Percentiles rank a stretch among this genome's conserved stretches.
Conservation (phyloP, 2,888 invertebrate species). For the Nymphalis urticae region DNA sequence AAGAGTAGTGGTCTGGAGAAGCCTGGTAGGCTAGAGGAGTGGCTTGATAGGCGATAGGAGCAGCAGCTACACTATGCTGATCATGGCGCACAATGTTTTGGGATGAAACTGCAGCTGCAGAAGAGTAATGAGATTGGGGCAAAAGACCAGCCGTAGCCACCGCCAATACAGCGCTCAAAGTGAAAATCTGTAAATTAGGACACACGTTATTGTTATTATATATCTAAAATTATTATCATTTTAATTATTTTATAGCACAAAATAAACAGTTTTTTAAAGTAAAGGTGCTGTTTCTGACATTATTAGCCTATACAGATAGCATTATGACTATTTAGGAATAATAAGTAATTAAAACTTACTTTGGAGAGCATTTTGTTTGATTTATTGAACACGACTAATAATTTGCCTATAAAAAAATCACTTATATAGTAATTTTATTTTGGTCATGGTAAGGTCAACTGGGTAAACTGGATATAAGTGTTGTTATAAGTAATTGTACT, state of each 20-base stretch:
- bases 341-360: neutral
- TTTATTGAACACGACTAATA: neutral
- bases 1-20: constrained; percentile 58
- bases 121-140: constrained; percentile 62
- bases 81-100: constrained; percentile 64
- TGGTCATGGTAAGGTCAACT: neutral
- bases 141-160: constrained; percentile 67
- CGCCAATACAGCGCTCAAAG: constrained; percentile 65
- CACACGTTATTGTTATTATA: neutral
- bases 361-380: neutral
- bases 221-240: neutral
- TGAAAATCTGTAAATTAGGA: constrained; percentile 18
- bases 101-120: constrained; percentile 62
- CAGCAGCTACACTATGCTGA: constrained; percentile 43
- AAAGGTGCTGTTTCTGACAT: no score
- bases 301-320: no score
- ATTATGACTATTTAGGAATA: no score
- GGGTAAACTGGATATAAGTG: neutral
- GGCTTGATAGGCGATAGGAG: constrained; percentile 46
- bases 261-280: no score
- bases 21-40: constrained; percentile 43
- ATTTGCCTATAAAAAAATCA: neutral
- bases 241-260: no score
- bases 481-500: neutral
- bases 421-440: neutral